These are phyloP conservation scores for Thereva unica DNA, from an alignment of 2,888 invertebrate genomes.

Conservation along the genomic window DNA sequence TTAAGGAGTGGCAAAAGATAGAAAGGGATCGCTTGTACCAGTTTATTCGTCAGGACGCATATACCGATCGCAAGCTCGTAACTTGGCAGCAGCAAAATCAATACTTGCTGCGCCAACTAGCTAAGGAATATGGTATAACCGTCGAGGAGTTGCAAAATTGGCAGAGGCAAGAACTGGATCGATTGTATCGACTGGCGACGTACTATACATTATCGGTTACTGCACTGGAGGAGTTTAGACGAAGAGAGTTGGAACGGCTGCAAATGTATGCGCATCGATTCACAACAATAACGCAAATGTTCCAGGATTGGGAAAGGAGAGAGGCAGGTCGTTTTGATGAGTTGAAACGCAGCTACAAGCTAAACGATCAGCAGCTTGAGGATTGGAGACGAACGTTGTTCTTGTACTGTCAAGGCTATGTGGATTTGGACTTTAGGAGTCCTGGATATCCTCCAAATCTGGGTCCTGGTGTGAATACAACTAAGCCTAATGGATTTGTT, in stretches of 20 bases:
- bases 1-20: conserved; percentile 50
- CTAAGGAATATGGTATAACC: conserved; percentile 47
- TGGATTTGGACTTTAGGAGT: conserved; percentile 46
- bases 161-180: conserved; percentile 51
- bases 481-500: conserved; percentile 43
- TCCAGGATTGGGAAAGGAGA: conserved; percentile 45
- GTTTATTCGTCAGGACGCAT: conserved; percentile 51
- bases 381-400: conserved; percentile 52
- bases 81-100: conserved; percentile 51
- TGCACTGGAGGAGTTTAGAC: conserved; percentile 52
- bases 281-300: conserved; percentile 44
- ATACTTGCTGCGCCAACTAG: conserved; percentile 45
- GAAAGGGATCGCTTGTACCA: conserved; percentile 54
- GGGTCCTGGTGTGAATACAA: conserved; percentile 40
- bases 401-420: conserved; percentile 50
- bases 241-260: conserved; percentile 50
- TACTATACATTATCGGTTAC: conserved; percentile 50
- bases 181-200: conserved; percentile 48
- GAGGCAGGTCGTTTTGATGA: conserved; percentile 46
- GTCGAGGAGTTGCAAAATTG: conserved; percentile 49
- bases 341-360: conserved; percentile 45
- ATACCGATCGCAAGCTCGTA: conserved; percentile 48
- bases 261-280: conserved; percentile 49
- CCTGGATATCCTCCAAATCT: conserved; percentile 36
- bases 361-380: conserved; percentile 47